Percentiles rank a stretch among this genome's conserved stretches.
phyloP scores from a whole-genome alignment of 1,140 invertebrate genomes.

The Battus philenor region DNA sequence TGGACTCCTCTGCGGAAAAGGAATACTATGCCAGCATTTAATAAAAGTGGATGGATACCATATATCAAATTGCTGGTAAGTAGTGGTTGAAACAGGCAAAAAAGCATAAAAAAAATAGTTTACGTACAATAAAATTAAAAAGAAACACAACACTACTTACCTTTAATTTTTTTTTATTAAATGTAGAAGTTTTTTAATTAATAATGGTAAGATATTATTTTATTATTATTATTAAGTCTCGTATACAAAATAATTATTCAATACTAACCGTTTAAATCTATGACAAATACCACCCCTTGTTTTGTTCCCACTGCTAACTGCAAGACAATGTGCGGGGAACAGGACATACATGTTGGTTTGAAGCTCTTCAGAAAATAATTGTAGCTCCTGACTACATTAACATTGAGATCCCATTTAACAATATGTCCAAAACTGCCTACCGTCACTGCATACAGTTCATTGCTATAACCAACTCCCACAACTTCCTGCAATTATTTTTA shows the following conservation, averaged over 20 bases:
- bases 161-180: no score
- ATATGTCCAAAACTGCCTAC: conserved; percentile 78
- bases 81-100: no score
- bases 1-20: no score
- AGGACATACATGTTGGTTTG: conserved; percentile 76
- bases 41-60: no score
- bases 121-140: no score
- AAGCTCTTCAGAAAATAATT: conserved; percentile 66
- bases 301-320: conserved; percentile 81
- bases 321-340: conserved; percentile 79
- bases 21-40: no score
- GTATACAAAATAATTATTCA: conserved; percentile 20
- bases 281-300: conserved; percentile 79
- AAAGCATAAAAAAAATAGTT: no score
- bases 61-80: no score
- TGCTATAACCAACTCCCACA: conserved; percentile 73
- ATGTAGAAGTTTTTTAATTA: no score
- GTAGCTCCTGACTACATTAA: conserved; percentile 70
- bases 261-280: conserved; percentile 77
- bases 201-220: no score
- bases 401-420: conserved; percentile 79
- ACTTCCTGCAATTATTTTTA: conserved; percentile 51
- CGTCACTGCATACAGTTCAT: conserved; percentile 71
- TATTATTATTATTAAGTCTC: no score
- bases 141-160: no score